Conservation (phyloP, 1,140 invertebrate species). For the Globodera ellingtonae region DNA sequence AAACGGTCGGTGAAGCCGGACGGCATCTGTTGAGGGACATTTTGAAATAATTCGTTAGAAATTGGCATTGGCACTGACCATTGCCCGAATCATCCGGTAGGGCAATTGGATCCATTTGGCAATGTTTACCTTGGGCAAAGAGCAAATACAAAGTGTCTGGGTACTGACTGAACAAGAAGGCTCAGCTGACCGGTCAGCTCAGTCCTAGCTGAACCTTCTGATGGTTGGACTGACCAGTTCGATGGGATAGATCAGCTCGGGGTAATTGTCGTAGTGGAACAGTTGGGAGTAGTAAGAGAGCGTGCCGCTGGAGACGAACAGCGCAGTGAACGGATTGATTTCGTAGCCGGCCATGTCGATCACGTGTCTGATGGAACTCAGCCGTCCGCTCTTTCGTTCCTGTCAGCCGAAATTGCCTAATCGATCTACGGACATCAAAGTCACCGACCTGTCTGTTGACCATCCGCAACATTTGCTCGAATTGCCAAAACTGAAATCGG, state of each 20-base stretch:
- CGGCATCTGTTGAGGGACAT: slow-evolving; percentile 47
- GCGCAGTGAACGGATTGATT: slow-evolving; percentile 65
- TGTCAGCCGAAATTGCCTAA: slow-evolving; percentile 15
- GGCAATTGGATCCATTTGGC: slow-evolving; percentile 65
- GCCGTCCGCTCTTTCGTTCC: slow-evolving; percentile 56
- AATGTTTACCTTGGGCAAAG: slow-evolving; percentile 48
- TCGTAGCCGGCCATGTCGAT: slow-evolving; percentile 64
- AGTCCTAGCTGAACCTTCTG: no score
- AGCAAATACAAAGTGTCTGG: no score
- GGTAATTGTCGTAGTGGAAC: slow-evolving; percentile 65
- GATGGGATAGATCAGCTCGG: slow-evolving; percentile 62
- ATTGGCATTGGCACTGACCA: slow-evolving; percentile 24
- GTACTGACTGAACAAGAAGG: no score
- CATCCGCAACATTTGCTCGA: slow-evolving; percentile 63
- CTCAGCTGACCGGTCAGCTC: not conserved
- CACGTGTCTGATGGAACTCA: slow-evolving; percentile 58
- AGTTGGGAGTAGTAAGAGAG: slow-evolving; percentile 62
- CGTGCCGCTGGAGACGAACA: slow-evolving; percentile 63
- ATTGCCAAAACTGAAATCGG: slow-evolving; percentile 63
- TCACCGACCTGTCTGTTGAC: slow-evolving; percentile 59
- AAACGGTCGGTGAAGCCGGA: slow-evolving; percentile 63
- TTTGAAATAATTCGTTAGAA: not conserved
- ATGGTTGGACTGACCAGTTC: slow-evolving; percentile 49
- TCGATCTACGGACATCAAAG: not conserved
- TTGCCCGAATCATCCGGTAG: slow-evolving; percentile 53